Percentiles rank a stretch among this genome's conserved stretches.
Evolutionary conservation across 2,888 invertebrate species (phyloP).

Genomic region (Oscheius sp.): DNA sequence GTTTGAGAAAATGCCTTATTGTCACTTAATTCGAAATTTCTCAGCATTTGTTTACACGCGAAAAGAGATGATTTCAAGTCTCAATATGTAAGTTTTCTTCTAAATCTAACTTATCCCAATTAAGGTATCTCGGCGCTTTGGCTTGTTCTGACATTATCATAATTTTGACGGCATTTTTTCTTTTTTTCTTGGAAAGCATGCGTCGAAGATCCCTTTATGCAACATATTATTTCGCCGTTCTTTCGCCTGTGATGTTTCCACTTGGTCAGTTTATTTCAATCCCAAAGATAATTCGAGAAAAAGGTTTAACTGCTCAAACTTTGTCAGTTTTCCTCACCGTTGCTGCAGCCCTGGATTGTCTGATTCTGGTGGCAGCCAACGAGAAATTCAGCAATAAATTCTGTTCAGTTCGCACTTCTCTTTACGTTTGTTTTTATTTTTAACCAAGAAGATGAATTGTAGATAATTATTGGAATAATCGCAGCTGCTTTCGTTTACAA

Average conservation of each 20-base stretch:
- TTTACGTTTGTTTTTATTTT: slow-evolving; percentile 36
- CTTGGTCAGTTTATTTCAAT: slow-evolving; percentile 41
- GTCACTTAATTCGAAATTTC: too few relatives aligned
- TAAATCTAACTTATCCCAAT: slow-evolving; percentile 5
- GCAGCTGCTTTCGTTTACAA: slow-evolving; percentile 59
- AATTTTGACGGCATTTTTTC: slow-evolving; percentile 65
- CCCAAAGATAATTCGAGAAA: neutral
- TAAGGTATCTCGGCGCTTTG: slow-evolving; percentile 62
- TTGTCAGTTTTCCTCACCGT: slow-evolving; percentile 64
- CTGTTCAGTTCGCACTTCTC: slow-evolving; percentile 55
- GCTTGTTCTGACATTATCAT: slow-evolving; percentile 61
- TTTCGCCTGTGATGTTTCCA: slow-evolving; percentile 65
- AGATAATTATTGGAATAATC: slow-evolving; percentile 45
- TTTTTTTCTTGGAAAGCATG: slow-evolving; percentile 67
- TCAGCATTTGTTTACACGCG: slow-evolving; percentile 65
- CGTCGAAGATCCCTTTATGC: slow-evolving; percentile 56
- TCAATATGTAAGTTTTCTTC: slow-evolving; percentile 57
- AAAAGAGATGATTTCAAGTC: slow-evolving; percentile 62
- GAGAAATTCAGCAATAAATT: slow-evolving; percentile 50
- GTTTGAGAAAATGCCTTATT: too few relatives aligned
- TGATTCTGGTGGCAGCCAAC: slow-evolving; percentile 56
- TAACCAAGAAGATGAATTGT: neutral
- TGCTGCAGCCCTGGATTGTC: slow-evolving; percentile 65
- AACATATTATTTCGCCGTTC: slow-evolving; percentile 58
- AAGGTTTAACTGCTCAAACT: slow-evolving; percentile 52